Evolutionary conservation across 2,113 vertebrate genomes (phyloP).

Genomic region (Equus przewalskii): DNA sequence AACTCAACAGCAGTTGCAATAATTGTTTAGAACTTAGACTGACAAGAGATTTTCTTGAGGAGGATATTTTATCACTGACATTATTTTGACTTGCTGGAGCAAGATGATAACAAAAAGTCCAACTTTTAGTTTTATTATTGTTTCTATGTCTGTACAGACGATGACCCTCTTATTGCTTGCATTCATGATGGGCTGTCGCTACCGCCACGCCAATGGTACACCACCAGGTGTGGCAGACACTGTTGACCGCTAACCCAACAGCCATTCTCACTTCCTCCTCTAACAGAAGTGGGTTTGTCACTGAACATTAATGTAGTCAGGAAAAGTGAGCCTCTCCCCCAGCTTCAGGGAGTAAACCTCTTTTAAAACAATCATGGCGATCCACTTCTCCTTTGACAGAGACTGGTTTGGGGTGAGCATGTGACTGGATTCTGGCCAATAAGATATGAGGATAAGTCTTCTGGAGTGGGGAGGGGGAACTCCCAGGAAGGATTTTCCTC

Average conservation of each 20-base stretch:
- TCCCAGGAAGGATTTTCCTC: background rate
- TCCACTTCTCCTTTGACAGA: background rate
- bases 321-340: background rate
- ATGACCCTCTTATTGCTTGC: background rate
- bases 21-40: background rate
- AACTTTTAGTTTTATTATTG: background rate
- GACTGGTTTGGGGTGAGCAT: background rate
- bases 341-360: background rate
- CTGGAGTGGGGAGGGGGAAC: background rate
- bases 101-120: background rate
- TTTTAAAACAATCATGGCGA: background rate
- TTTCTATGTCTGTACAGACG: background rate
- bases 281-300: background rate
- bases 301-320: background rate
- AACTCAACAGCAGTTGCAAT: background rate
- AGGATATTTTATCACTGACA: background rate
- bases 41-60: background rate
- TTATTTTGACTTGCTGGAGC: background rate
- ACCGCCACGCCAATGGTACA: rapidly evolving
- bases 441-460: background rate
- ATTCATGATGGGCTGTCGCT: rapidly evolving
- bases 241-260: no score
- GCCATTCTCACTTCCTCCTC: background rate
- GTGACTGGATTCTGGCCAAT: background rate
- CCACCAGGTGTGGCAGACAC: background rate